These are phyloP conservation scores for Bufo gargarizans DNA, from an alignment of 2,113 vertebrate species.

Conservation along the genomic window DNA sequence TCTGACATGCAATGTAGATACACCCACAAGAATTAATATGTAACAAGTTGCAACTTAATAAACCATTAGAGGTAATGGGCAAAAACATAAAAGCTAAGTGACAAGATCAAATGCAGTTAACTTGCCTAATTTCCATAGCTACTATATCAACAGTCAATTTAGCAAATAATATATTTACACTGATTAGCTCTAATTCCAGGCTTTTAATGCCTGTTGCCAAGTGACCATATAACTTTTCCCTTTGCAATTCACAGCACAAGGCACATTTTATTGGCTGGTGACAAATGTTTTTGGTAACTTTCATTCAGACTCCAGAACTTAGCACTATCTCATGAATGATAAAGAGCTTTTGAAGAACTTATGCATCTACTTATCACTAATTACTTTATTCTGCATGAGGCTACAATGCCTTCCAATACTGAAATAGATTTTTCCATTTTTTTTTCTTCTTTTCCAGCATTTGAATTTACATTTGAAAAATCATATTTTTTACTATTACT, in stretches of 20 bases:
- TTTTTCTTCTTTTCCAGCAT: background rate
- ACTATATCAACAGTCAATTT: conserved; percentile 59
- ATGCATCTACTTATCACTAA: conserved; percentile 51
- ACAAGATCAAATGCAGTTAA: conserved; percentile 53
- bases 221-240: conserved; percentile 50
- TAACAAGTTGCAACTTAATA: conserved; percentile 50
- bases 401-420: conserved; percentile 14
- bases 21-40: conserved; percentile 38
- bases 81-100: conserved; percentile 44
- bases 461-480: background rate
- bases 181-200: conserved; percentile 57
- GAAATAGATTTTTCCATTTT: conserved; percentile 36
- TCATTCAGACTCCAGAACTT: conserved; percentile 47
- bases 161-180: conserved; percentile 56
- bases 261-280: conserved; percentile 51
- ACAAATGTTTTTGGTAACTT: conserved; percentile 59
- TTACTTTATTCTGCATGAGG: conserved; percentile 33
- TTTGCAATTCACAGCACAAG: conserved; percentile 53
- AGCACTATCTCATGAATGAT: conserved; percentile 52
- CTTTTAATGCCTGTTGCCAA: conserved; percentile 53
- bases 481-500: background rate
- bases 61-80: conserved; percentile 51
- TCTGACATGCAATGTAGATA: conserved; percentile 25
- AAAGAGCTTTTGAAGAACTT: conserved; percentile 49
- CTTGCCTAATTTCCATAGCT: conserved; percentile 54